Conservation (phyloP, 2,797 vertebrate genomes). For the Pseudochaenichthys georgianus region DNA sequence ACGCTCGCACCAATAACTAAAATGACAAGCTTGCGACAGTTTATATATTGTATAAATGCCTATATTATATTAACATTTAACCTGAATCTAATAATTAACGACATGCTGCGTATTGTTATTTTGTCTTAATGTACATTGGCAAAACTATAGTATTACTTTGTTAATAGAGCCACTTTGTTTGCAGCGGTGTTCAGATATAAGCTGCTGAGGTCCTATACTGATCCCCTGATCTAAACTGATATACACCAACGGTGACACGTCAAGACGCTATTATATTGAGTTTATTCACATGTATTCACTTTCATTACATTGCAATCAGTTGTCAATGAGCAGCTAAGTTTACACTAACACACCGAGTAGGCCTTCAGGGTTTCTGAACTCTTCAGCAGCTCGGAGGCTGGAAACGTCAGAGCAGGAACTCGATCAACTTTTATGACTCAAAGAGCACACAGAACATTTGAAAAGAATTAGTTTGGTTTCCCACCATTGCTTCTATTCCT, state of each 20-base stretch:
- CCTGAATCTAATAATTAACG: slow-evolving; percentile 13
- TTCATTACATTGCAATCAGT: neutral
- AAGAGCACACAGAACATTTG: neutral
- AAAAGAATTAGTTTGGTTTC: neutral
- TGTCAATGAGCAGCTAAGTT: neutral
- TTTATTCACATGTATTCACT: neutral
- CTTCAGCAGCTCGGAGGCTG: too few species aligned
- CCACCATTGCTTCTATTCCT: neutral
- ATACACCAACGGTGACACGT: neutral
- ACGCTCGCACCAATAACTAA: too few species aligned
- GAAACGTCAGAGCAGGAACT: neutral
- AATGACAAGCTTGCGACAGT: too few species aligned
- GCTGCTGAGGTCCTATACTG: neutral
- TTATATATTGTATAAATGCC: slow-evolving; percentile 31
- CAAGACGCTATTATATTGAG: neutral
- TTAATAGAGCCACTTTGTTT: neutral
- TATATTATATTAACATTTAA: slow-evolving; percentile 26
- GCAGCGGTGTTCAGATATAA: neutral
- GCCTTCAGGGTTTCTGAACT: too few species aligned
- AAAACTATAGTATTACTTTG: neutral
- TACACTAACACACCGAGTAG: neutral
- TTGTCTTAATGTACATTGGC: neutral
- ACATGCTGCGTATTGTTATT: neutral
- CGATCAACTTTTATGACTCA: neutral
- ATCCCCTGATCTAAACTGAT: neutral